A percentile compares a stretch with the other conserved stretches of the same genome.
These are phyloP conservation scores for Forbesichthys agassizii DNA, from an alignment of 2,113 vertebrate genomes.

Conservation along the genomic window DNA sequence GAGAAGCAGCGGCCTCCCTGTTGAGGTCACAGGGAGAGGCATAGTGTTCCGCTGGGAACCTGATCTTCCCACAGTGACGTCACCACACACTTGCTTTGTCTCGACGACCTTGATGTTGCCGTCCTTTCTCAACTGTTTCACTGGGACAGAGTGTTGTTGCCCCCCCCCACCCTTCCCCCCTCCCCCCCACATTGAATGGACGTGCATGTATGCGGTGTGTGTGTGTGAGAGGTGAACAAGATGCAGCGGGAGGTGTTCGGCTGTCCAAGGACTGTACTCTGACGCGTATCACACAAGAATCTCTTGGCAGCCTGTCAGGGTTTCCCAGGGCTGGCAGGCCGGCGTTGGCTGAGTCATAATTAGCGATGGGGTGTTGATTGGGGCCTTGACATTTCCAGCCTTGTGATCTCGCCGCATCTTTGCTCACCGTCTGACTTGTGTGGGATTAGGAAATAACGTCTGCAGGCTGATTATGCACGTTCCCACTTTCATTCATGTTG, in stretches of 20 bases:
- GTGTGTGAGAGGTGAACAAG: constrained; percentile 51
- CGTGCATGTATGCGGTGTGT: too few relatives aligned
- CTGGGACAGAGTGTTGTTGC: background rate
- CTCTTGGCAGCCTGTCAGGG: constrained; percentile 54
- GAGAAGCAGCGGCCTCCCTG: constrained; percentile 20
- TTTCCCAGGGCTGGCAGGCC: constrained; percentile 47
- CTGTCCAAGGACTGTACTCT: constrained; percentile 24
- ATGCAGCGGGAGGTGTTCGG: constrained; percentile 13
- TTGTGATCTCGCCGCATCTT: constrained; percentile 20
- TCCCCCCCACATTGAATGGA: background rate
- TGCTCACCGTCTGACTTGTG: constrained; percentile 10
- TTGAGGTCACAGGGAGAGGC: constrained; percentile 42
- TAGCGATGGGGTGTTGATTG: constrained; percentile 29
- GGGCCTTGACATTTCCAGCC: constrained; percentile 20
- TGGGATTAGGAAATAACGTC: constrained; percentile 43
- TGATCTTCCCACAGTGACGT: background rate
- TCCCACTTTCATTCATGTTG: constrained; percentile 14
- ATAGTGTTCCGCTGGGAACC: constrained; percentile 13
- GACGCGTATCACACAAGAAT: constrained; percentile 49
- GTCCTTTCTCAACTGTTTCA: constrained; percentile 8
- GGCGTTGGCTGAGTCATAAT: constrained; percentile 63
- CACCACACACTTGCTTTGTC: constrained; percentile 4
- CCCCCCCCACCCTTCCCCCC: too few relatives aligned
- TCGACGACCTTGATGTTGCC: background rate
- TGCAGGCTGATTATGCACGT: constrained; percentile 18